A percentile compares a stretch with the other conserved stretches of the same genome.
Conservation (phyloP, 1,140 invertebrate genomes). For the Coelopa frigida region DNA sequence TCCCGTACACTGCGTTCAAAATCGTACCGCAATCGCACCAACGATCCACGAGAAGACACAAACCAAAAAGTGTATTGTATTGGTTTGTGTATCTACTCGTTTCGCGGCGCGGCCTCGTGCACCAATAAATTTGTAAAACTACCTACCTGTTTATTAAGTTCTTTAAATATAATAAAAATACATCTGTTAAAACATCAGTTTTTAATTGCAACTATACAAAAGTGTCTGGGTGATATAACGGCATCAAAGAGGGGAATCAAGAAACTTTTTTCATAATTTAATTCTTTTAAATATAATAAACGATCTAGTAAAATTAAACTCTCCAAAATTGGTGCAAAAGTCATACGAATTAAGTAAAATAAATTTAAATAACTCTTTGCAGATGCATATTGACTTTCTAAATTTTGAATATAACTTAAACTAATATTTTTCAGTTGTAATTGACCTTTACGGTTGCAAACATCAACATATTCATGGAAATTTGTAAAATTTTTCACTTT, state of each 20-base stretch:
- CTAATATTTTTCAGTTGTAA: slow-evolving; percentile 13
- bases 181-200: background rate
- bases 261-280: slow-evolving; percentile 54
- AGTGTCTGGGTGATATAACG: slow-evolving; percentile 67
- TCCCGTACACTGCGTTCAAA: too few species aligned
- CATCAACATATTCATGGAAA: slow-evolving; percentile 59
- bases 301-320: slow-evolving; percentile 77
- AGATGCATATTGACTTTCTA: background rate
- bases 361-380: slow-evolving; percentile 59
- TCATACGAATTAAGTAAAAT: slow-evolving; percentile 75
- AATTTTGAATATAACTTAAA: background rate
- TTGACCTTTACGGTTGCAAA: too few species aligned
- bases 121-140: too few species aligned
- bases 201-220: slow-evolving; percentile 54
- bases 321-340: slow-evolving; percentile 77
- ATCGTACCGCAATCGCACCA: too few species aligned
- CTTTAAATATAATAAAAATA: background rate
- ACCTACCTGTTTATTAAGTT: background rate
- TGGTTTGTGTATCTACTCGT: too few species aligned
- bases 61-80: too few species aligned
- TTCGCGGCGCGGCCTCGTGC: too few species aligned
- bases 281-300: slow-evolving; percentile 68
- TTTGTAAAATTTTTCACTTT: slow-evolving; percentile 48
- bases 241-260: slow-evolving; percentile 70
- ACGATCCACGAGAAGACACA: too few species aligned